A percentile compares a stretch with the other conserved stretches of the same genome.
These are phyloP conservation scores for Meteorus cinctellus DNA, from an alignment of 2,888 invertebrate genomes.

Conservation along the genomic window DNA sequence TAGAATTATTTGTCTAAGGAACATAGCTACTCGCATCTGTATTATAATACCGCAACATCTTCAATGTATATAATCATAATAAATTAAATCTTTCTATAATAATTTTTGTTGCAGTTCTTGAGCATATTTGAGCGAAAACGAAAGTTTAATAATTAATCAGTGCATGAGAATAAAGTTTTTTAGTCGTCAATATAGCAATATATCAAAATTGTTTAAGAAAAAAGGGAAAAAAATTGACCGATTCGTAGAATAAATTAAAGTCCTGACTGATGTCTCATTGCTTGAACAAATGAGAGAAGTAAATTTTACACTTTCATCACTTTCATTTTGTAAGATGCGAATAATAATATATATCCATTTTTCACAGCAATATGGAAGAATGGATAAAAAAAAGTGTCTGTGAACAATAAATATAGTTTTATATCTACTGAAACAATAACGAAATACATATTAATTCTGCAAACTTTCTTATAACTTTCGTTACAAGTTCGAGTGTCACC, in stretches of 20 bases:
- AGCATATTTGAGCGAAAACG: not conserved
- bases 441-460: not conserved
- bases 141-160: not conserved
- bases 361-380: not conserved
- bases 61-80: conserved; percentile 7
- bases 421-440: not conserved
- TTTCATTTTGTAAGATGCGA: conserved; percentile 12
- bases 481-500: not conserved
- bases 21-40: not conserved
- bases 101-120: not conserved
- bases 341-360: conserved; percentile 3
- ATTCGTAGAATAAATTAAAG: not conserved
- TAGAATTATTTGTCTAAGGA: not conserved
- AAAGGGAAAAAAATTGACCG: not conserved
- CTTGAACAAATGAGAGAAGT: not conserved
- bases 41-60: not conserved
- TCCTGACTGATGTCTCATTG: conserved; percentile 4
- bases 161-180: not conserved
- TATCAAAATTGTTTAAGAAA: not conserved
- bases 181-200: not conserved
- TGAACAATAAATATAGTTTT: not conserved
- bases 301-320: conserved; percentile 19
- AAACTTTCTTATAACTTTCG: conserved; percentile 11
- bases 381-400: not conserved
- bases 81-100: conserved; percentile 4